Evolutionary conservation across 2,113 vertebrate genomes (phyloP).

Genomic region (Ondatra zibethicus): DNA sequence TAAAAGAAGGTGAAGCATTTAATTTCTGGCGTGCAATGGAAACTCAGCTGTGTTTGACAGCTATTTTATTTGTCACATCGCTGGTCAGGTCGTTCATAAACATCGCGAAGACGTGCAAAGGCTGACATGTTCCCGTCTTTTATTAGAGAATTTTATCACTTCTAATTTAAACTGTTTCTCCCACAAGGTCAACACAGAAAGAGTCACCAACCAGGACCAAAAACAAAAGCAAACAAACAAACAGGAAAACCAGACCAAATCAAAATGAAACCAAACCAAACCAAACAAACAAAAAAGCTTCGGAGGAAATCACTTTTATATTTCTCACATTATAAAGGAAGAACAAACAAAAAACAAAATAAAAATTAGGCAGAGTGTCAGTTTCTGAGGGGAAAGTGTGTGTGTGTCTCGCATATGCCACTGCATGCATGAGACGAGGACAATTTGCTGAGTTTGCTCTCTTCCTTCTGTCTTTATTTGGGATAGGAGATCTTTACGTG

Average conservation of each 20-base stretch:
- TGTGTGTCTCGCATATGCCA: neutral
- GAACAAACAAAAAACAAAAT: neutral
- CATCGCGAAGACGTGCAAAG: neutral
- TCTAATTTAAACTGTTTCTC: neutral
- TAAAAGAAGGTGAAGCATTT: neutral
- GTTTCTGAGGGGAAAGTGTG: fast-evolving
- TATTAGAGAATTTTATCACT: neutral
- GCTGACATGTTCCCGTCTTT: neutral
- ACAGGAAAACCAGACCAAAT: no score
- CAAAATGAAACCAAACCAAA: no score
- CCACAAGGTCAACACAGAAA: neutral
- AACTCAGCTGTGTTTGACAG: neutral
- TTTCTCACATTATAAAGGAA: neutral
- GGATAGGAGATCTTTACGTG: neutral
- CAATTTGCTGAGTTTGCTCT: neutral
- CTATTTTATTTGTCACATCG: neutral
- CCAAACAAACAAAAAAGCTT: no score
- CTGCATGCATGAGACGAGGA: neutral
- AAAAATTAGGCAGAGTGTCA: neutral
- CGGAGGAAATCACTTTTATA: no score
- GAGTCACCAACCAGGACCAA: neutral
- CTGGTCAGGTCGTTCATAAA: neutral
- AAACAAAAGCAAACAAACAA: no score
- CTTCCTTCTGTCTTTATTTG: neutral
- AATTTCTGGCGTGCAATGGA: neutral